Base-by-base conservation (phyloP, 1,140 invertebrate species). In the Drosophila persimilis region DNA sequence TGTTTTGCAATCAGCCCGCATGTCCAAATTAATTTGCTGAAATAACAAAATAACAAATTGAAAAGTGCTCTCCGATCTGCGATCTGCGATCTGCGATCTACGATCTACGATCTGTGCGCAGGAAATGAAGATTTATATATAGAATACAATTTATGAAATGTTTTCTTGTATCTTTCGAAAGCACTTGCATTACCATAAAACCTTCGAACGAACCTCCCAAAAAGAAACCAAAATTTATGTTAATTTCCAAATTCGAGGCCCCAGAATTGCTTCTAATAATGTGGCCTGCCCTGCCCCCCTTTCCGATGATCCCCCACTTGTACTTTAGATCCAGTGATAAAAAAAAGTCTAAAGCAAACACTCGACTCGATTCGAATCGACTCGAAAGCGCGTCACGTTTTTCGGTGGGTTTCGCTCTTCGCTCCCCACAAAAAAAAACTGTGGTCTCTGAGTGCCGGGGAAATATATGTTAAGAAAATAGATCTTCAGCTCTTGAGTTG, bases 1-100 rank as follows among this genome's bases (percentile, higher is more conserved):
- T 73, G 50, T 80, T 86, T 86, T 55, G 77, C 81, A 85, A 85
- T 85, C 81, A 85, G 77, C 81, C 73, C 59, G 81, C 56, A 65
- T 61, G 81, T 85, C 81, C 79, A 66, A 85, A 86, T 85, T 86
- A 86, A 85, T 85, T 85, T 85, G 81, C 81, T 85, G 76, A 56
- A 86, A 86, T 80, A 85, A 85, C 81, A 85, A 85, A 85, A 81
- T 76, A 72, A 80, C 79, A 83, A 65, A 56, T 71, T 59, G 48
- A 24, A 59, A 60, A 46, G 45, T 60, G 7, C 31, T 31, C 8
- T 3, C 31, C 31, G 31, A 9, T 26, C 47, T 48, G 43, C 24
- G 63, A 26, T n/a, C n/a, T n/a, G n/a, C n/a, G n/a, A n/a, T 24
- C 24, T 24, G 3, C 24, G 5, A 5, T 35, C 44, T 3, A 41